Base-by-base conservation (phyloP, 2,113 vertebrate species). In the Deroptyus accipitrinus region DNA sequence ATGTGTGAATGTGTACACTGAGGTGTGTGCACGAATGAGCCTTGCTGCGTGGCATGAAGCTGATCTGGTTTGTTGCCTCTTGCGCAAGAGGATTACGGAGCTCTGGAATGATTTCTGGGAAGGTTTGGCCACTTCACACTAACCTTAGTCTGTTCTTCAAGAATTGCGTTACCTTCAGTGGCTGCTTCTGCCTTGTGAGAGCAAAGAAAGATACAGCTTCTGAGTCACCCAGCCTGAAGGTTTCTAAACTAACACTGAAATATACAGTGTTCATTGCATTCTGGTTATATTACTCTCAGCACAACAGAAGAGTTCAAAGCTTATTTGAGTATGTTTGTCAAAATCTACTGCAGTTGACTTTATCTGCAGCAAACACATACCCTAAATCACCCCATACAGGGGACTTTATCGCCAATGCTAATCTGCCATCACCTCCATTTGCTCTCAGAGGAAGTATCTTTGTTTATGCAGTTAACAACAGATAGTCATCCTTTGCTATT, bases 31-130 rank as follows among this genome's bases (percentile, higher is more conserved):
- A 39, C 69, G 51, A 6, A 42, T 93, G 92, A 94, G 49, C 67
- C 54, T 92, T 75, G 49, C 72, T 46, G 48, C 5, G n/a, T 66
- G 92, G 94, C 90, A 95, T 92, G 93, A 96, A 93, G 86, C 39
- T 89, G 48, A 41, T 89, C 95, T 89, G 42, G 85, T 97, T 95
- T 77, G 62, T 35, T 79, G 31, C 28, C 48, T 92, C 64, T 96
- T 94, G 78, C 67, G 85, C 84, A 96, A 96, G 88, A 91, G 68
- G 55, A 37, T 88, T 88, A 77, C 1, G 0, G 72, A 83, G 14
- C 35, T 66, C 76, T 72, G 80, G 30, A 54, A 5, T 5, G 9
- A 76, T 68, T 96, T 96, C 83, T 86, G 94, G 91, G 95, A 84
- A 90, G 57, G 80, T 70, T 82, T 69, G 46, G 41, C 57, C 54